Conservation (phyloP, 2,888 invertebrate genomes). For the Dastarcus helophoroides region DNA sequence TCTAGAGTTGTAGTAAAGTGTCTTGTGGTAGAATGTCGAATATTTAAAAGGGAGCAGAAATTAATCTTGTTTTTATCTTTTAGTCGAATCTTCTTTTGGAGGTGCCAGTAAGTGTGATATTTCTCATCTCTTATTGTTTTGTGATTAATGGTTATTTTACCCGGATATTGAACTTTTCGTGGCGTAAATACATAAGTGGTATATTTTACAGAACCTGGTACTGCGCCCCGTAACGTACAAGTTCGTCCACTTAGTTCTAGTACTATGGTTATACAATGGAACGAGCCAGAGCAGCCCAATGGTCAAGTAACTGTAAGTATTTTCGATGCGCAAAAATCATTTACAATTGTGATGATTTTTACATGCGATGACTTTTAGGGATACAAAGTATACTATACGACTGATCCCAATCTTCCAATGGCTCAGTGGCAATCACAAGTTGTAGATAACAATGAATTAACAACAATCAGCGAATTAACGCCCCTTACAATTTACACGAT, state of each 20-base stretch:
- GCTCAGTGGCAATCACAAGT: constrained; percentile 88
- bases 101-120: constrained; percentile 46
- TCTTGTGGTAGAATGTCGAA: too few species aligned
- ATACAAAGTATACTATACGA: constrained; percentile 95
- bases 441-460: constrained; percentile 86
- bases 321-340: neutral
- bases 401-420: constrained; percentile 73
- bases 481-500: constrained; percentile 92
- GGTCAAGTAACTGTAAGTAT: constrained; percentile 87
- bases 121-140: neutral
- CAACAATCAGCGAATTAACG: constrained; percentile 84
- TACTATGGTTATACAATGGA: constrained; percentile 97
- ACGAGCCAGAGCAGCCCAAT: constrained; percentile 93
- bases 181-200: constrained; percentile 3
- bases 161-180: neutral
- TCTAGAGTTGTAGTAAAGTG: neutral
- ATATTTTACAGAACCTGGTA: constrained; percentile 73
- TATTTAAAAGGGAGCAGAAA: too few species aligned
- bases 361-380: constrained; percentile 48
- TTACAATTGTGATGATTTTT: too few species aligned
- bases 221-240: constrained; percentile 88
- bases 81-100: constrained; percentile 40
- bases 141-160: neutral
- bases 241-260: constrained; percentile 88
- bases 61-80: constrained; percentile 18